Base-by-base conservation (phyloP, 2,888 invertebrate genomes). In the Ennomos fuscantarius region DNA sequence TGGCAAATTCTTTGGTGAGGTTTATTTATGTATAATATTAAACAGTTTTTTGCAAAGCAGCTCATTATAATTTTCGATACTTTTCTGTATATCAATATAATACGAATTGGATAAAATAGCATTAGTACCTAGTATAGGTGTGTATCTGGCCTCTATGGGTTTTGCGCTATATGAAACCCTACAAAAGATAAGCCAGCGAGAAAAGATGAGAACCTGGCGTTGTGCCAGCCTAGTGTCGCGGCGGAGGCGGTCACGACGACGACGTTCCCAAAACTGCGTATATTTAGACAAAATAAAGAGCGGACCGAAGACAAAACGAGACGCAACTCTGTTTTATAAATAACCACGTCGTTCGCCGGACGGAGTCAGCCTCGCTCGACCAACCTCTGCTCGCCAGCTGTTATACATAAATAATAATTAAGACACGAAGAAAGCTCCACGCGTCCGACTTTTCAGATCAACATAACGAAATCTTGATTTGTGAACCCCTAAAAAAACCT, bases 221-320 rank as follows among this genome's bases (percentile, higher is more conserved):
- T 37, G n/a, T 66, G 89, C 90, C 92, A 91, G 78, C 69, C 71
- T 77, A 82, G 76, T 88, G 90, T 88, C 89, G 89, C 86, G 84
- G 86, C 82, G 76, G 81, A 84, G 82, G 79, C 83, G 84, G 82
- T 83, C 79, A 79, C 86, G 85, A 76, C 88, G 85, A 76, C 88
- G 87, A 87, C 85, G 92, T 87, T 91, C 91, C 92, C 91, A 90
- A 92, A 92, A 91, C 91, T 90, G 87, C 89, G 91, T 92, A 92
- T 92, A 91, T 91, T 92, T 92, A 91, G 91, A 92, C 89, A 91
- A 92, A 92, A 92, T 92, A 91, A 92, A 92, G 91, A 92, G 90
- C 87, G 87, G 83, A 81, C 87, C 85, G 89, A 91, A 91, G 90
- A 92, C 92, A 91, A 91, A 91, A 90, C 90, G 91, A 90, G 92